Evolutionary conservation across 2,888 invertebrate genomes (phyloP).

Genomic region (Panorpa germanica): DNA sequence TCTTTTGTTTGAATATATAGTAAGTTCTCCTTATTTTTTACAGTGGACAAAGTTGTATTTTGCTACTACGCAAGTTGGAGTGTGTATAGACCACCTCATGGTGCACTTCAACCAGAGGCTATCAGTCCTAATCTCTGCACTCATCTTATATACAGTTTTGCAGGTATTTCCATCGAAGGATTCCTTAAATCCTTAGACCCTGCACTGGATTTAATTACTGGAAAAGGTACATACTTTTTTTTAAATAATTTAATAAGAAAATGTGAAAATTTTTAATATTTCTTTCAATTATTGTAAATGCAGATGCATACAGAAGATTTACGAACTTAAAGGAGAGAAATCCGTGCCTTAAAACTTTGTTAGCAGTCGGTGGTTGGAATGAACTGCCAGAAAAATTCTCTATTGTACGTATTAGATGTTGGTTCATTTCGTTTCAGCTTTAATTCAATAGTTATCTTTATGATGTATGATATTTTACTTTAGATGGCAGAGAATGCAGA

Average conservation of each 20-base stretch:
- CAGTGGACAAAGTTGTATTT: conserved; percentile 19
- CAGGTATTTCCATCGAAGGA: conserved; percentile 25
- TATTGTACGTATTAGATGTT: conserved; percentile 16
- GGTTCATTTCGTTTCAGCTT: neutral
- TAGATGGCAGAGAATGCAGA: conserved; percentile 23
- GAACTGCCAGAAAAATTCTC: conserved; percentile 27
- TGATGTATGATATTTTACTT: conserved; percentile 13
- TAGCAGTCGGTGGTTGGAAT: conserved; percentile 30
- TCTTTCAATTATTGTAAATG: neutral
- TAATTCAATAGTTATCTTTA: conserved; percentile 1
- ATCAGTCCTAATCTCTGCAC: conserved; percentile 29
- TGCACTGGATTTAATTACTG: conserved; percentile 20
- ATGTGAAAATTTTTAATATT: neutral
- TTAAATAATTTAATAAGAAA: neutral
- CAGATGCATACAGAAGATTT: conserved; percentile 20
- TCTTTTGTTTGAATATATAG: no score
- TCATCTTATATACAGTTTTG: conserved; percentile 31
- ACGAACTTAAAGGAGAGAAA: conserved; percentile 22
- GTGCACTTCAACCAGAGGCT: conserved; percentile 22
- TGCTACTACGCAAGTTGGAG: conserved; percentile 32
- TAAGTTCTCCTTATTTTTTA: no score
- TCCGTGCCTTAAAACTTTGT: conserved; percentile 23
- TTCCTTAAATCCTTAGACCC: conserved; percentile 24
- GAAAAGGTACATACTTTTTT: conserved; percentile 16
- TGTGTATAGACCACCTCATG: conserved; percentile 22